Evolutionary conservation across 2,888 invertebrate species (phyloP).

Genomic region (Latrodectus elegans): DNA sequence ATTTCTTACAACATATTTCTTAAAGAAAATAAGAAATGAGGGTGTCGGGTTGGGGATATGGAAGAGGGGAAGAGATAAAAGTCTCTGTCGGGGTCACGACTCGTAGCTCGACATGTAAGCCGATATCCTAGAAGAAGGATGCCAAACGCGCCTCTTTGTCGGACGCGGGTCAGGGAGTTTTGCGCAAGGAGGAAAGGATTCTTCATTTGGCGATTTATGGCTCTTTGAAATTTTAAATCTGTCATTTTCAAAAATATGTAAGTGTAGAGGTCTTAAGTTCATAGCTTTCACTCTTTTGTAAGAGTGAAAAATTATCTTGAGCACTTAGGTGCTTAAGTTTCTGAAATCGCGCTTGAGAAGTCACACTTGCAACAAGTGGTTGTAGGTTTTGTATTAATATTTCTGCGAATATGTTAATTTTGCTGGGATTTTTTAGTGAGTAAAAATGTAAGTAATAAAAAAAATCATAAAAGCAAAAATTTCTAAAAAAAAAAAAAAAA

Average conservation of each 20-base stretch:
- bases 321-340: neutral
- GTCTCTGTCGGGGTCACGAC: neutral
- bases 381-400: too few species aligned
- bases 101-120: constrained; percentile 29
- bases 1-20: neutral
- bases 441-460: too few species aligned
- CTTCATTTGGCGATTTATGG: constrained; percentile 18
- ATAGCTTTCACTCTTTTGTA: neutral
- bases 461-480: too few species aligned
- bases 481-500: too few species aligned
- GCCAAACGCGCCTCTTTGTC: constrained; percentile 51
- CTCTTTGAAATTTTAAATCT: neutral
- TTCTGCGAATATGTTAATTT: too few species aligned
- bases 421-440: too few species aligned
- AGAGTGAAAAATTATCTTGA: neutral
- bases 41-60: neutral
- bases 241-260: neutral
- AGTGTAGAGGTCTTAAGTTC: neutral
- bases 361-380: too few species aligned
- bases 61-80: constrained; percentile 22
- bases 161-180: constrained; percentile 62
- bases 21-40: neutral
- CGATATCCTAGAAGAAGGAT: constrained; percentile 57
- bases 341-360: neutral
- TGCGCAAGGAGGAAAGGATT: neutral